Base-by-base conservation (phyloP, 2,113 vertebrate species). In the Chascanopsetta lugubris region DNA sequence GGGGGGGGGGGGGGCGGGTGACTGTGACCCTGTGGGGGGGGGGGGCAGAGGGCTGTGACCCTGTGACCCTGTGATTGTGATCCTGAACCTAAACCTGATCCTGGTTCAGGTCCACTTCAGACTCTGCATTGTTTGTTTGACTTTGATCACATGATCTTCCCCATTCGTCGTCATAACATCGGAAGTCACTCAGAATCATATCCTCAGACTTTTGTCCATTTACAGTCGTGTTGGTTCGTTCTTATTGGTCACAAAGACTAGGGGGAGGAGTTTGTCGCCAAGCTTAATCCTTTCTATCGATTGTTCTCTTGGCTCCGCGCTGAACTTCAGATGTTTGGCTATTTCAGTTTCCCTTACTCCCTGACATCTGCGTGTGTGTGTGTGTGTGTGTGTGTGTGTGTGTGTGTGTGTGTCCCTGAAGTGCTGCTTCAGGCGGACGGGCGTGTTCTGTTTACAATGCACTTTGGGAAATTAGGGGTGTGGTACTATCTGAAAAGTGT, bases 291-390 rank as follows among this genome's bases (percentile, higher is more conserved):
- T n/a, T n/a, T n/a, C n/a, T n/a, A n/a, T n/a, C n/a, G n/a, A n/a
- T n/a, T n/a, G n/a, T n/a, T n/a, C n/a, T n/a, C n/a, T n/a, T 87
- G 85, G 79, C 79, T 82, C 64, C 47, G 48, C 22, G 72, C 27
- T 88, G 80, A 83, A 77, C 84, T 62, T 49, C 0, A 50, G 50
- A 66, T 62, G 69, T 84, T 79, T 68, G 85, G 76, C 70, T 85
- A 80, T 81, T 87, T 89, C 89, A 84, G 79, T 65, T 79, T 87
- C 82, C 69, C 82, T 55, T 72, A 84, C 87, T 90, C 74, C 77
- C 85, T 67, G 26, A 83, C 86, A 86, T 85, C 85, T 90, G 88
- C 34, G 60, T 24, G 73, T 57, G 75, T 69, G 75, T 57, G 43
- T 30, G 66, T 76, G 70, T 69, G 67, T 68, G 62, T 68, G 72